Evolutionary conservation across 1,140 invertebrate species (phyloP).

Genomic region (Teleogryllus occipitalis): DNA sequence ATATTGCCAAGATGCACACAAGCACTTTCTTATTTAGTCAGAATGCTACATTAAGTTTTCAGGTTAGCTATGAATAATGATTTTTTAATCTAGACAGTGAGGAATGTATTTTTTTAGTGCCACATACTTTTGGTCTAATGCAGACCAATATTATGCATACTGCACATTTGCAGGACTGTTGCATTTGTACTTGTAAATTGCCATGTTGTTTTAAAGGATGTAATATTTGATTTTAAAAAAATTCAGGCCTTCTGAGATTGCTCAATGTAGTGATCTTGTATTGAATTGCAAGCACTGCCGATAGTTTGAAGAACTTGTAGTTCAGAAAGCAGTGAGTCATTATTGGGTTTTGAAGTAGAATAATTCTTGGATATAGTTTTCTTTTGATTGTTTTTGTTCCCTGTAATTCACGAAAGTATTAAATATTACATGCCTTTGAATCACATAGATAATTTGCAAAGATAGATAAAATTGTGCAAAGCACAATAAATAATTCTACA

Average conservation of each 20-base stretch:
- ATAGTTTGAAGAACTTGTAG: too few relatives aligned
- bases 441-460: not conserved
- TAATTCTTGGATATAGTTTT: too few relatives aligned
- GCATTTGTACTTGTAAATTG: not conserved
- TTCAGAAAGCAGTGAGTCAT: too few relatives aligned
- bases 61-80: too few relatives aligned
- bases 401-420: too few relatives aligned
- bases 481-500: slow-evolving; percentile 10
- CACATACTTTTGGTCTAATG: not conserved
- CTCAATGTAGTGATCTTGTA: not conserved
- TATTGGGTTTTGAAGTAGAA: too few relatives aligned
- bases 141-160: not conserved
- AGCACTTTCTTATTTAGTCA: too few relatives aligned
- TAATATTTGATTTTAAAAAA: not conserved
- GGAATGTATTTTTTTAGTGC: not conserved
- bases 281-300: not conserved
- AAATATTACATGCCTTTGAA: not conserved
- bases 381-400: too few relatives aligned
- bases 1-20: too few relatives aligned
- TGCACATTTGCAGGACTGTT: not conserved
- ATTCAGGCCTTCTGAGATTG: too few relatives aligned
- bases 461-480: not conserved
- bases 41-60: too few relatives aligned
- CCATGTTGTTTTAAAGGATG: not conserved
- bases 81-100: not conserved